Percentiles rank a stretch among this genome's conserved stretches.
Evolutionary conservation across 2,113 vertebrate species (phyloP).

Genomic region (Solea solea): DNA sequence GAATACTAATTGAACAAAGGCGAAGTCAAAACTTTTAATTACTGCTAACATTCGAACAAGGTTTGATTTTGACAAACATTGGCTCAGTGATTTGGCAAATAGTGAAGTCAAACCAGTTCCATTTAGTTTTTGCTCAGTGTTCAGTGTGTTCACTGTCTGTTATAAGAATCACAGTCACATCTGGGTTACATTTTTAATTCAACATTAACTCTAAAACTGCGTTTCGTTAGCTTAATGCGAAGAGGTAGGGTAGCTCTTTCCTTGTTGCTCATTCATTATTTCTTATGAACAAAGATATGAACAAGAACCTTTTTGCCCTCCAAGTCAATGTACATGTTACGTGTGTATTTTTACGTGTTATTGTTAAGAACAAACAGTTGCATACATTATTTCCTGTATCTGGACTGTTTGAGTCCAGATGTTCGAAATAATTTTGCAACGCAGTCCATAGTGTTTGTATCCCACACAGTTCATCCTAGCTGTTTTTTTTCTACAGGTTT

Average conservation of each 20-base stretch:
- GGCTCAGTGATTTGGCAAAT: no score
- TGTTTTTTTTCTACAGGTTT: background rate
- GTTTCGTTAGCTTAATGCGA: no score
- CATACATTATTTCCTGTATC: slow-evolving; percentile 9
- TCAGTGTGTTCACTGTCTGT: no score
- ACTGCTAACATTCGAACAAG: no score
- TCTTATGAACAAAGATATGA: slow-evolving; percentile 36
- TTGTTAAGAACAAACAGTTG: background rate
- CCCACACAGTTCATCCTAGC: slow-evolving; percentile 1
- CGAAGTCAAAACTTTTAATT: no score
- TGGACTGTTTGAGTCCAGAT: slow-evolving; percentile 20
- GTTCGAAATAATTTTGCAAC: slow-evolving; percentile 12
- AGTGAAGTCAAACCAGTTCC: no score
- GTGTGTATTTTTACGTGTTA: slow-evolving; percentile 18
- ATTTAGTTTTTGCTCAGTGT: no score
- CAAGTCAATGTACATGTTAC: slow-evolving; percentile 15
- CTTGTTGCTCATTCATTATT: slow-evolving; percentile 5
- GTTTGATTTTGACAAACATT: no score
- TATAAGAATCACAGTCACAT: no score
- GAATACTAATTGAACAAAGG: no score
- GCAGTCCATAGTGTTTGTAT: slow-evolving; percentile 2
- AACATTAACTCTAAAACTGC: no score
- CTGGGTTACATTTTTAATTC: no score
- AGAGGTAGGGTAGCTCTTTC: background rate
- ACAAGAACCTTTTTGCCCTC: slow-evolving; percentile 16